A percentile compares a stretch with the other conserved stretches of the same genome.
phyloP scores from a whole-genome alignment of 2,797 vertebrate genomes.

The Amniataba percoides region DNA sequence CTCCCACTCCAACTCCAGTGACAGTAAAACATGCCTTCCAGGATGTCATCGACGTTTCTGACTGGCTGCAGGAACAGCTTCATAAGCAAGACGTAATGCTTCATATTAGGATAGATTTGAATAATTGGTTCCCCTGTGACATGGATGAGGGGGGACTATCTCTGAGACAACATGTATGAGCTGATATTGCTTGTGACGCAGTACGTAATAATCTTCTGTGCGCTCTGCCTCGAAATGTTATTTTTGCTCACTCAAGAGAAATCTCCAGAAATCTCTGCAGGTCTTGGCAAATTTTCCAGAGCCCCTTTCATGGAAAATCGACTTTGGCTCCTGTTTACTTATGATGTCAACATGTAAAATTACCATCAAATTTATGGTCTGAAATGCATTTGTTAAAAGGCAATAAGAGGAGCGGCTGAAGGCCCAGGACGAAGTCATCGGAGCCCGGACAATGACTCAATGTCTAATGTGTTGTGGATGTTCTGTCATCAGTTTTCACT shows the following conservation, averaged over 20 bases:
- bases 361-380: constrained; percentile 4
- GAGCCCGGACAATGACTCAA: neutral
- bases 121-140: neutral
- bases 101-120: neutral
- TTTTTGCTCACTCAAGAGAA: constrained; percentile 8
- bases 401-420: neutral
- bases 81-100: neutral
- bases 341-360: constrained; percentile 38
- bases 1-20: neutral
- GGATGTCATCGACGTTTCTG: neutral
- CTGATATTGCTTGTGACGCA: constrained; percentile 6
- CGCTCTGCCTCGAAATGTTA: constrained; percentile 21
- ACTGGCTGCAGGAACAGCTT: neutral
- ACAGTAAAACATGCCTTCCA: neutral
- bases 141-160: neutral
- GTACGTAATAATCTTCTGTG: constrained; percentile 3
- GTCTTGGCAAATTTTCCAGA: constrained; percentile 28
- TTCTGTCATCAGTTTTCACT: constrained; percentile 44
- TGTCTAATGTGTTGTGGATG: constrained; percentile 24
- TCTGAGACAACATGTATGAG: neutral
- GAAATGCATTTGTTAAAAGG: constrained; percentile 15
- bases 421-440: neutral
- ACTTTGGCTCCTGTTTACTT: constrained; percentile 30
- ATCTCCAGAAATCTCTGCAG: constrained; percentile 16
- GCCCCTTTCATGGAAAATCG: constrained; percentile 25